Conservation (phyloP, 1,140 invertebrate genomes). For the Chironomus tepperi region DNA sequence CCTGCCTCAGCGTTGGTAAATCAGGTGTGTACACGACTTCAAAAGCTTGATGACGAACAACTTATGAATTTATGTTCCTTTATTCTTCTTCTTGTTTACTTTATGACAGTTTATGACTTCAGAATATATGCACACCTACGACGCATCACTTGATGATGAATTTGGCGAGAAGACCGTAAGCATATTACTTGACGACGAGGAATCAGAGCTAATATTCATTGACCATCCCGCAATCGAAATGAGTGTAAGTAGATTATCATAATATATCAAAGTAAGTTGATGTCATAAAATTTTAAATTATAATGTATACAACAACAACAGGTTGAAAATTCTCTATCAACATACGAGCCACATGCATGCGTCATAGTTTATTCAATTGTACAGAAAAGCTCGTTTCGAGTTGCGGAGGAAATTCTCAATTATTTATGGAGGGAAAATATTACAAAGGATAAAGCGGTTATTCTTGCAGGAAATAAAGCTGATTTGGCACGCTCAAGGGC, state of each 20-base stretch:
- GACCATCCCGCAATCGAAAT: conserved; percentile 79
- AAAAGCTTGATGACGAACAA: neutral
- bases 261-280: neutral
- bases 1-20: neutral
- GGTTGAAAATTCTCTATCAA: conserved; percentile 76
- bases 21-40: neutral
- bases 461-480: conserved; percentile 89
- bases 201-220: conserved; percentile 84
- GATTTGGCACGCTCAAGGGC: conserved; percentile 79
- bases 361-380: conserved; percentile 81
- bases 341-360: conserved; percentile 83
- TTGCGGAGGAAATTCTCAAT: conserved; percentile 68
- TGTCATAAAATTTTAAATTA: neutral
- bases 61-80: conserved; percentile 49
- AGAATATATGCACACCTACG: conserved; percentile 88
- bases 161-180: conserved; percentile 87
- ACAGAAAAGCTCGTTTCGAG: conserved; percentile 64
- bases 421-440: conserved; percentile 72
- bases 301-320: conserved; percentile 35
- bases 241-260: conserved; percentile 55
- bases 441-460: conserved; percentile 71
- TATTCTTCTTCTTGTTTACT: too few relatives aligned
- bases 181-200: conserved; percentile 78
- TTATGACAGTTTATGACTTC: conserved; percentile 81
- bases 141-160: conserved; percentile 80